phyloP scores from a whole-genome alignment of 2,888 invertebrate genomes.

The Falcaria lacertinaria region DNA sequence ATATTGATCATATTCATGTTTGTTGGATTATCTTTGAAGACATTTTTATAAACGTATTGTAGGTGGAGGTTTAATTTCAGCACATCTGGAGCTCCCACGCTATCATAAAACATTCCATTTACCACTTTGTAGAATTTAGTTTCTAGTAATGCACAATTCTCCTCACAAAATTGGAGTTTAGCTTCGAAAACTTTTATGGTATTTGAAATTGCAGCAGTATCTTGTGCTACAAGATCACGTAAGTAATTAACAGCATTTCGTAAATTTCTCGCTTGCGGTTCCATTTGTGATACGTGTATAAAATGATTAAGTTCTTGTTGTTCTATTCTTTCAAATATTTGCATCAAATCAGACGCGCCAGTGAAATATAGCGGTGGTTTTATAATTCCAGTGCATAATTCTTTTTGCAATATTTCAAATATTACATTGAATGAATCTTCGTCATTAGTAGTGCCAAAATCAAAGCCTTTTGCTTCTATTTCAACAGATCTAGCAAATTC shows the following conservation, averaged over 20 bases:
- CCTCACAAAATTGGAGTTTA: conserved; percentile 62
- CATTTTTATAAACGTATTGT: conserved; percentile 82
- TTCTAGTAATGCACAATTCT: conserved; percentile 71
- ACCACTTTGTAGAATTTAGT: conserved; percentile 76
- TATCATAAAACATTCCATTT: conserved; percentile 75
- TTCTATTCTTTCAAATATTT: conserved; percentile 80
- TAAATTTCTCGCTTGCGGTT: conserved; percentile 71
- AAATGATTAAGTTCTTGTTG: conserved; percentile 82
- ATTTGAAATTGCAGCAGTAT: conserved; percentile 35
- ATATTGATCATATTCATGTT: conserved; percentile 75
- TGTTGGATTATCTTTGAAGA: conserved; percentile 78
- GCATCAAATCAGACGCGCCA: conserved; percentile 73
- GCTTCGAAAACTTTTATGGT: conserved; percentile 46
- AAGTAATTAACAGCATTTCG: conserved; percentile 63
- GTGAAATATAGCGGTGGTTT: conserved; percentile 79
- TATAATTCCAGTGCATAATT: conserved; percentile 53
- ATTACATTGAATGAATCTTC: conserved; percentile 59
- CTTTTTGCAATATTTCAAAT: conserved; percentile 68
- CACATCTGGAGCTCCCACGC: conserved; percentile 76
- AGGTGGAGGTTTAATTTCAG: conserved; percentile 79
- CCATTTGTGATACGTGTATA: conserved; percentile 78
- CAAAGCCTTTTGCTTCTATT: conserved; percentile 67
- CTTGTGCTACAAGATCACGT: conserved; percentile 53
- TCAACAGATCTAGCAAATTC: conserved; percentile 65
- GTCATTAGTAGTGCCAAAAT: conserved; percentile 49